Evolutionary conservation across 2,888 invertebrate species (phyloP).

Genomic region (Capitulum mitella): DNA sequence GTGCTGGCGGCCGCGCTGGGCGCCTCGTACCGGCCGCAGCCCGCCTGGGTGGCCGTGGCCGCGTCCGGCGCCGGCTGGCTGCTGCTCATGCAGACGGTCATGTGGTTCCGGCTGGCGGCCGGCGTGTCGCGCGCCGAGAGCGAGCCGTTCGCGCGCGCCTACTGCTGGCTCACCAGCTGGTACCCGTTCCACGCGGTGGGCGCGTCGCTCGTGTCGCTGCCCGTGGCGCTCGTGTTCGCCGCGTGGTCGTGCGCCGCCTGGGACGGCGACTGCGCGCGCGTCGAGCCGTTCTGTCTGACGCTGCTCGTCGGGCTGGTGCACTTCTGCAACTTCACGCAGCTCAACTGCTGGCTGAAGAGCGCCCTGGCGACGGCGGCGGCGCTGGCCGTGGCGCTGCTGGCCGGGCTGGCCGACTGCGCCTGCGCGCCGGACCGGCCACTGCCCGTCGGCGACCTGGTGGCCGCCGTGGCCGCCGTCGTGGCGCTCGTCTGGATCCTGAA

Average conservation of each 20-base stretch:
- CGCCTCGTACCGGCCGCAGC: slow-evolving; percentile 39
- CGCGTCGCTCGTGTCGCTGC: slow-evolving; percentile 57
- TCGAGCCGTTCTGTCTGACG: slow-evolving; percentile 59
- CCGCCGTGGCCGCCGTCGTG: slow-evolving; percentile 73
- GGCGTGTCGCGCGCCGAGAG: background rate
- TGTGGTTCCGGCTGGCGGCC: background rate
- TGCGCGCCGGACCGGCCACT: background rate
- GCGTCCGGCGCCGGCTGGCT: background rate
- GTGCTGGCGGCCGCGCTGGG: slow-evolving; percentile 41
- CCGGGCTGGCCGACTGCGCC: slow-evolving; percentile 10
- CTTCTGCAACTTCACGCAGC: slow-evolving; percentile 92
- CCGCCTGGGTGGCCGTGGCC: background rate
- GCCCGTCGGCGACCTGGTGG: slow-evolving; percentile 59
- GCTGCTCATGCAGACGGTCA: no score
- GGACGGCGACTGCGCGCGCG: slow-evolving; percentile 38
- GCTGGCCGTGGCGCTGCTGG: slow-evolving; percentile 59
- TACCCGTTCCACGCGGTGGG: slow-evolving; percentile 82
- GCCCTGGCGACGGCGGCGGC: slow-evolving; percentile 67
- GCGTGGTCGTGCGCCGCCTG: slow-evolving; percentile 63
- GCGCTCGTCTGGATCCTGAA: slow-evolving; percentile 87
- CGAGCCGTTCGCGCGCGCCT: background rate
- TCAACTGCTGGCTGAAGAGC: slow-evolving; percentile 92
- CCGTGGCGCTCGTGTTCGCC: slow-evolving; percentile 43
- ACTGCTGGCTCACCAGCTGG: slow-evolving; percentile 53
- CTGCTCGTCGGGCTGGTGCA: slow-evolving; percentile 79